phyloP scores from a whole-genome alignment of 2,797 vertebrate genomes.

The Molothrus aeneus region DNA sequence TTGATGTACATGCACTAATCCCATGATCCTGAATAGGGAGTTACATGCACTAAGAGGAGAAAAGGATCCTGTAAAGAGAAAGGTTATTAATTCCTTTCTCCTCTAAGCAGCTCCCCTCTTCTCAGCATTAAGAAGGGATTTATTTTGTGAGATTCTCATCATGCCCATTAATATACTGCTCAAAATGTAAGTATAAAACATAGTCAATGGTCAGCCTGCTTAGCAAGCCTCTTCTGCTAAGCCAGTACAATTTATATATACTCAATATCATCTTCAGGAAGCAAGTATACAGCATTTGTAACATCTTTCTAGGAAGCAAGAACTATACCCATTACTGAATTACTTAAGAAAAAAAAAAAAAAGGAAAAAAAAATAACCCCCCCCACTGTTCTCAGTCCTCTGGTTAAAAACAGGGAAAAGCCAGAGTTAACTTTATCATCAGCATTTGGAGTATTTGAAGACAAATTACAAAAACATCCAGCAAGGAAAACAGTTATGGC shows the following conservation, averaged over 20 bases:
- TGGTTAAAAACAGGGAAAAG: background rate
- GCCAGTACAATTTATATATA: conserved; percentile 29
- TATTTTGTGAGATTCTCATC: conserved; percentile 16
- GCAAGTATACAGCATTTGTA: conserved; percentile 23
- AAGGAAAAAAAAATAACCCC: background rate
- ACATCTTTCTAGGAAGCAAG: conserved; percentile 3
- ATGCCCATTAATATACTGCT: conserved; percentile 36
- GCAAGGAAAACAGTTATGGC: background rate
- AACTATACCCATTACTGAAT: background rate
- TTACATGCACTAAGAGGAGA: conserved; percentile 55
- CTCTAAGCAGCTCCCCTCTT: conserved; percentile 30
- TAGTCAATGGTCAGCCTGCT: conserved; percentile 20
- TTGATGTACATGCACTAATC: conserved; percentile 68
- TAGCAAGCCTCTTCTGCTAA: conserved; percentile 54
- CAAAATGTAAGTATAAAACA: conserved; percentile 23
- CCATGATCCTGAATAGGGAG: conserved; percentile 29
- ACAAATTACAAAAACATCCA: conserved; percentile 20
- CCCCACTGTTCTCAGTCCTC: background rate
- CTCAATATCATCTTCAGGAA: conserved; percentile 21
- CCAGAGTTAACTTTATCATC: background rate
- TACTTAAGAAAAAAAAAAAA: background rate
- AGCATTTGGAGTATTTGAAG: conserved; percentile 6
- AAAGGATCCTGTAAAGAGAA: conserved; percentile 22
- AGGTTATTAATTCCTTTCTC: conserved; percentile 31
- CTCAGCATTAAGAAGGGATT: conserved; percentile 34